These are phyloP conservation scores for Eupristina koningsbergeri DNA, from an alignment of 1,140 invertebrate genomes.

Conservation along the genomic window DNA sequence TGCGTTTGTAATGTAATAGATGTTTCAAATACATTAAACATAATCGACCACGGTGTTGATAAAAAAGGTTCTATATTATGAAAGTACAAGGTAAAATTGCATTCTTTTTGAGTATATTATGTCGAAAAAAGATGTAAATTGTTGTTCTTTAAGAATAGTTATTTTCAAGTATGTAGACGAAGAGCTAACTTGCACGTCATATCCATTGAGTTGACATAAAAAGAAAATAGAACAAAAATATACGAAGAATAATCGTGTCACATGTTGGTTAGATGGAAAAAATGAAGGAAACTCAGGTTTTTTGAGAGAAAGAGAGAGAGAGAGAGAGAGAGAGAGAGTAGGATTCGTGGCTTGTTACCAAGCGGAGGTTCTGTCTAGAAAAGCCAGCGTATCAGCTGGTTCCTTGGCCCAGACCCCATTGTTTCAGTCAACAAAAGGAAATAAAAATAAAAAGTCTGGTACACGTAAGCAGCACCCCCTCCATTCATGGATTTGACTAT, in stretches of 20 bases:
- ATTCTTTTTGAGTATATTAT: too few species aligned
- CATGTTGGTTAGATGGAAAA: not conserved
- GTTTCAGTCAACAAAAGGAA: constrained; percentile 27
- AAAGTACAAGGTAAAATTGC: too few species aligned
- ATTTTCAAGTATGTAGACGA: too few species aligned
- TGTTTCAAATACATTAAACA: too few species aligned
- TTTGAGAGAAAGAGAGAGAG: not conserved
- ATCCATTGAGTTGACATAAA: not conserved
- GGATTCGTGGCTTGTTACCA: constrained; percentile 12
- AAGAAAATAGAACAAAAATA: not conserved
- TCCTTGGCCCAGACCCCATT: constrained; percentile 16
- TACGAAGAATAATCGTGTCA: too few species aligned
- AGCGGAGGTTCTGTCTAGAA: constrained; percentile 15
- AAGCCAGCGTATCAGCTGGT: constrained; percentile 13
- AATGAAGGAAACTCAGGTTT: not conserved
- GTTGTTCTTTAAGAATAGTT: too few species aligned
- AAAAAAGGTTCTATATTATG: too few species aligned
- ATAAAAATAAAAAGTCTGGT: not conserved
- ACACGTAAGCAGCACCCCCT: not conserved
- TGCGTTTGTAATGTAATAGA: too few species aligned
- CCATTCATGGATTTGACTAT: not conserved
- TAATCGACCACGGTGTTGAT: too few species aligned
- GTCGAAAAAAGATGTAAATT: too few species aligned
- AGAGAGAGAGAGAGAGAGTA: not conserved
- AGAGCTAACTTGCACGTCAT: not conserved